Conservation (phyloP, 2,113 vertebrate species). For the Lucifuga dentata region DNA sequence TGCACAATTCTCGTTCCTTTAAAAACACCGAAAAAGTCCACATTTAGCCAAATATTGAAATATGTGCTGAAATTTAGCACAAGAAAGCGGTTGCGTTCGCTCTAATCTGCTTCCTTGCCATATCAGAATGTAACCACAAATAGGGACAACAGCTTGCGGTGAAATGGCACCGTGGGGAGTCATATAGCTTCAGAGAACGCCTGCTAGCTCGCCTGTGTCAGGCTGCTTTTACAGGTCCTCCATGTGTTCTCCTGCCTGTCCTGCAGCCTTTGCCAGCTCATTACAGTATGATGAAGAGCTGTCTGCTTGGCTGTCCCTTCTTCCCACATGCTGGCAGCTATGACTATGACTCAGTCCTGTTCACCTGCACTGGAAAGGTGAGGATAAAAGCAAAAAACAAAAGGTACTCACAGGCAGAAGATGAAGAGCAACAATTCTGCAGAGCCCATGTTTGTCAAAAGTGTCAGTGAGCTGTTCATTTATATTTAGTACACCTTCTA, state of each 20-base stretch:
- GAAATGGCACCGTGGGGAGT: slow-evolving; percentile 70
- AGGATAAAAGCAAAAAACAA: slow-evolving; percentile 19
- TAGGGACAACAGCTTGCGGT: slow-evolving; percentile 67
- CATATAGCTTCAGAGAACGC: slow-evolving; percentile 64
- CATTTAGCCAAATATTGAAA: background rate
- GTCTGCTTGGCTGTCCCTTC: slow-evolving; percentile 49
- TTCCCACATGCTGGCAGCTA: slow-evolving; percentile 53
- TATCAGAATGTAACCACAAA: slow-evolving; percentile 60
- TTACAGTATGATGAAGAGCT: slow-evolving; percentile 74
- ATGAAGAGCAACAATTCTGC: background rate
- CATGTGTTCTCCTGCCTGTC: slow-evolving; percentile 74
- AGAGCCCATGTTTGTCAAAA: slow-evolving; percentile 3
- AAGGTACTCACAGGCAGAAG: background rate
- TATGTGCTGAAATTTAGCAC: background rate
- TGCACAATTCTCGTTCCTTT: too few species aligned
- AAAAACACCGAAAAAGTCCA: too few species aligned
- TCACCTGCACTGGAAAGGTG: slow-evolving; percentile 49
- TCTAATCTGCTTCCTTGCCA: slow-evolving; percentile 25
- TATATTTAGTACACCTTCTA: slow-evolving; percentile 5
- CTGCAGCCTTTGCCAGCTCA: slow-evolving; percentile 73
- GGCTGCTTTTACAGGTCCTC: slow-evolving; percentile 73
- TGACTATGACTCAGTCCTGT: slow-evolving; percentile 48
- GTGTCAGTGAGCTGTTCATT: background rate
- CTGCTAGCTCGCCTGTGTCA: slow-evolving; percentile 51
- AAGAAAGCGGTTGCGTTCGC: slow-evolving; percentile 16